Evolutionary conservation across 2,888 invertebrate genomes (phyloP), one percentile per base, ranked within the genome.

Genomic region (Caenorhabditis wallacei): DNA sequence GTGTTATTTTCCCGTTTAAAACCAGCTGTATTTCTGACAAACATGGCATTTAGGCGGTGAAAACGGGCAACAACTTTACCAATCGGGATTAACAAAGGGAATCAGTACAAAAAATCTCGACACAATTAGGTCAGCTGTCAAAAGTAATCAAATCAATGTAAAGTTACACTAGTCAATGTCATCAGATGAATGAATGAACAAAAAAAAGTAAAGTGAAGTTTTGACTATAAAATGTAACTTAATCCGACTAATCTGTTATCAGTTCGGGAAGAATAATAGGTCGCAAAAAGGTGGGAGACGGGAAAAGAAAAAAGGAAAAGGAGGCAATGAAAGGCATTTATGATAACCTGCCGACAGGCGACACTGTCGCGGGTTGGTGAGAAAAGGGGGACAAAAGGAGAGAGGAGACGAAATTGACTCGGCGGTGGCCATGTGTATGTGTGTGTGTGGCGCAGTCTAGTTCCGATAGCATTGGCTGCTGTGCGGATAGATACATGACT

Each of bases 321-420:
- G 54, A 30, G 43, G 54, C 37, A 37, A 40, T 26, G 26, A 48
- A 57, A 70, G 70, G 59, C 70, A 74, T 76, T 76, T 68, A 68
- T 69, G 63, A 63, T 78, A 78, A 78, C 78, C 63, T 68, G 75
- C 75, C 75, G 75, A 76, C 75, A 76, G 75, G 57, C 75, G 53
- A 66, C 68, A 57, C n/a, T n/a, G 59, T 69, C 40, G 74, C 74
- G 63, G 57, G 48, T 59, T 76, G 59, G 66, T 40, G 68, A 59
- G 56, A 75, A 48, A n/a, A 71, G 43, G 51, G 40, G 26, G n/a
- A 57, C 48, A 57, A 61, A 59, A 53, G 20, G 26, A 40, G 30
- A 30, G 30, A 48, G 48, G 46, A 51, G 57, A 72, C 26, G 56
- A 53, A 68, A 59, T 51, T 66, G 75, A 75, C 66, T 76, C 69